Percentiles rank a stretch among this genome's conserved stretches.
phyloP scores from a whole-genome alignment of 2,888 invertebrate genomes.

The Oligia strigilis region DNA sequence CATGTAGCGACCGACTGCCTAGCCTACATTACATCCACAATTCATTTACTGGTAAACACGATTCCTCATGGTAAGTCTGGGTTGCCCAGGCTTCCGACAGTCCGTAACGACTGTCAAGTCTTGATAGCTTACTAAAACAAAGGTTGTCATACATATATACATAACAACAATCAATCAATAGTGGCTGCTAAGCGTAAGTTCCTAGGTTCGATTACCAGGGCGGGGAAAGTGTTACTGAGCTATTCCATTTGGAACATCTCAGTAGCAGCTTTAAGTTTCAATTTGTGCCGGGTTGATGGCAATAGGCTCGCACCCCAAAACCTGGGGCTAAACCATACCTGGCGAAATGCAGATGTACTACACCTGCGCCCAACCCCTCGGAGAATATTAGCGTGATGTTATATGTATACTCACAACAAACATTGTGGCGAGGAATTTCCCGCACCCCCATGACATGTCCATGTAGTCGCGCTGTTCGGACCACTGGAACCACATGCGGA shows the following conservation, averaged over 20 bases:
- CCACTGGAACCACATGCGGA: conserved; percentile 99
- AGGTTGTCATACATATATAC: background rate
- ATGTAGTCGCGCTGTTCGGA: conserved; percentile 99
- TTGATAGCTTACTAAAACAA: background rate
- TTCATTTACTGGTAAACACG: too few species aligned
- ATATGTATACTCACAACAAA: conserved; percentile 93
- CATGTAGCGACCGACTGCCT: too few species aligned
- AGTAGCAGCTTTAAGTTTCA: background rate
- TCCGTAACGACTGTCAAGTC: background rate
- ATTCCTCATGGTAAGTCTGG: background rate
- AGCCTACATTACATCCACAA: too few species aligned
- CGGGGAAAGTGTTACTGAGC: background rate
- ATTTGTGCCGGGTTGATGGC: background rate
- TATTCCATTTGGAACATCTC: background rate
- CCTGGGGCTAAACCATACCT: background rate
- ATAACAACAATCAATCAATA: background rate
- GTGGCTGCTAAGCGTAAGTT: background rate
- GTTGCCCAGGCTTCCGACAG: background rate
- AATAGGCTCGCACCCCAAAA: background rate
- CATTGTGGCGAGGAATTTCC: conserved; percentile 97
- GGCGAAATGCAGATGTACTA: background rate
- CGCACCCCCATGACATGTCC: conserved; percentile 99
- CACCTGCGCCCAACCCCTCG: background rate
- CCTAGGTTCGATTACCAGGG: background rate
- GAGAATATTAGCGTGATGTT: too few species aligned